Evolutionary conservation across 2,888 invertebrate species (phyloP).

Genomic region (Tanypteryx hageni): DNA sequence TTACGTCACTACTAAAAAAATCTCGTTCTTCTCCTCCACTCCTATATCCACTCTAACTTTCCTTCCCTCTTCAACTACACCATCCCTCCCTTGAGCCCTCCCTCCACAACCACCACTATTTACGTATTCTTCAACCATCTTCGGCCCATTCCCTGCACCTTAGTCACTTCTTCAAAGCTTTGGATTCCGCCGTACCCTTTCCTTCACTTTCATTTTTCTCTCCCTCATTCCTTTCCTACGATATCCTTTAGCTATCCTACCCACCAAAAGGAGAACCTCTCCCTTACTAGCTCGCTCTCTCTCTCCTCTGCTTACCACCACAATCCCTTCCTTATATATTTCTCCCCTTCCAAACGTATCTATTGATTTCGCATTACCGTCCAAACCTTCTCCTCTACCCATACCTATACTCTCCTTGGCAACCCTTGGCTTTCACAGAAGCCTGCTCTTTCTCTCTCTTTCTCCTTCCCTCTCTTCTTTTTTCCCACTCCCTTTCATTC

Average conservation of each 20-base stretch:
- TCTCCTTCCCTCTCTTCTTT: neutral
- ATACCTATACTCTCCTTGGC: neutral
- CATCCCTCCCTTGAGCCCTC: neutral
- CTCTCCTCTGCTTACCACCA: neutral
- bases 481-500: neutral
- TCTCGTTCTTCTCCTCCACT: neutral
- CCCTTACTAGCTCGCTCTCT: neutral
- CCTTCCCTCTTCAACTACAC: neutral
- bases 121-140: slow-evolving; percentile 24
- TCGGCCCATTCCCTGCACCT: neutral
- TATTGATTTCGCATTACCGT: slow-evolving; percentile 62
- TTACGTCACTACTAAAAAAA: slow-evolving; percentile 5
- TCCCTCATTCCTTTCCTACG: too few species aligned
- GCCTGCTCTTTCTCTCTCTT: neutral
- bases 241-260: neutral
- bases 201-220: neutral
- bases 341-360: slow-evolving; percentile 37
- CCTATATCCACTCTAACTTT: neutral
- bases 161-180: slow-evolving; percentile 40
- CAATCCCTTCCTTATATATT: slow-evolving; percentile 48
- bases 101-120: slow-evolving; percentile 27
- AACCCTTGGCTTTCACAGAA: neutral
- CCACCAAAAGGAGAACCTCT: neutral
- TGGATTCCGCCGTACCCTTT: neutral
- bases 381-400: neutral